Conservation (phyloP, 2,888 invertebrate species). For the Rhodophaea formosa region DNA sequence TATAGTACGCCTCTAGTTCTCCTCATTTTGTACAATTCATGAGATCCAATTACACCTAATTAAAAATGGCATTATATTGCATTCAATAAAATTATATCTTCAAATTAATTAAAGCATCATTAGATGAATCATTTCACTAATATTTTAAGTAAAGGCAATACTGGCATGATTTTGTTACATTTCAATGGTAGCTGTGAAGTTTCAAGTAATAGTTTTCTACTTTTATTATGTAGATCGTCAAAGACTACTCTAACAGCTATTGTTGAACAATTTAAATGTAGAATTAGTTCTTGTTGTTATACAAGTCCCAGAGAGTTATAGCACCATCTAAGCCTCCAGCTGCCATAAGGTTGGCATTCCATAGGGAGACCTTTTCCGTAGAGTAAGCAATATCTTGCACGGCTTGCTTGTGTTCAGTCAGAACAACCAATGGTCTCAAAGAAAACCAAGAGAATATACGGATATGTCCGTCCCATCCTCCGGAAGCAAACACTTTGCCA, state of each 20-base stretch:
- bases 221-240: constrained; percentile 27
- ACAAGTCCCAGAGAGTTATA: constrained; percentile 90
- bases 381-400: constrained; percentile 88
- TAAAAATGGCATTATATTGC: constrained; percentile 41
- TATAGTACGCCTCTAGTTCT: constrained; percentile 34
- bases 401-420: constrained; percentile 86
- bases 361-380: constrained; percentile 81
- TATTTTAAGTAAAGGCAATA: constrained; percentile 54
- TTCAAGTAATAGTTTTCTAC: constrained; percentile 23
- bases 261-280: constrained; percentile 33
- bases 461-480: constrained; percentile 89
- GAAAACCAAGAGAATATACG: constrained; percentile 90
- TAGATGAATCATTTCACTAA: constrained; percentile 34
- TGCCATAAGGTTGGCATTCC: constrained; percentile 90
- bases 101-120: constrained; percentile 40
- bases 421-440: constrained; percentile 85
- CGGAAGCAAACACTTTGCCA: constrained; percentile 86
- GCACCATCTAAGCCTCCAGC: constrained; percentile 87
- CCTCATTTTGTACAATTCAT: constrained; percentile 53
- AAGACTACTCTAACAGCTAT: constrained; percentile 30
- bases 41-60: constrained; percentile 59
- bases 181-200: neutral
- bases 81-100: constrained; percentile 44
- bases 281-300: constrained; percentile 77
- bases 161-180: constrained; percentile 43